Percentiles rank a stretch among this genome's conserved stretches.
phyloP scores from a whole-genome alignment of 2,113 vertebrate species.

The Chaetodon trifascialis region DNA sequence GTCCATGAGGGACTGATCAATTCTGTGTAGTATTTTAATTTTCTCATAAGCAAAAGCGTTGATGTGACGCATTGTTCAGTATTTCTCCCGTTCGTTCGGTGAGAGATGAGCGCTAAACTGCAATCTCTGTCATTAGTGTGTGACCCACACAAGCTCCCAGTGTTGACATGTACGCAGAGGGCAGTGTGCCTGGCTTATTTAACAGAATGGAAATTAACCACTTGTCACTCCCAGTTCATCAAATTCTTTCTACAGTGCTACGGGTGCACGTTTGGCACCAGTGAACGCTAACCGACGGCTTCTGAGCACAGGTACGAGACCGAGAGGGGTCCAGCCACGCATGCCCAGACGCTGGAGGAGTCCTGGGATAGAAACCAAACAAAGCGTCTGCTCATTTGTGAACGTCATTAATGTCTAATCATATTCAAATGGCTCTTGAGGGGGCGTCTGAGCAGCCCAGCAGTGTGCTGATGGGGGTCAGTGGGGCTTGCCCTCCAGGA shows the following conservation, averaged over 20 bases:
- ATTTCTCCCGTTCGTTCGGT: not conserved
- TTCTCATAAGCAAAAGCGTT: not conserved
- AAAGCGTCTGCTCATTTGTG: conserved; percentile 56
- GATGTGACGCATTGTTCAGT: not conserved
- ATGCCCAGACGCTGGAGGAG: conserved; percentile 20
- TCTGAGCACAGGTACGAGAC: not conserved
- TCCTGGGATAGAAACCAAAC: conserved; percentile 28
- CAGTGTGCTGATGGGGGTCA: conserved; percentile 58
- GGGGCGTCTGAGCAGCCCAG: conserved; percentile 45
- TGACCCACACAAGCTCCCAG: conserved; percentile 48
- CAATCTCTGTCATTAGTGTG: conserved; percentile 44
- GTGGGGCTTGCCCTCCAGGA: conserved; percentile 50
- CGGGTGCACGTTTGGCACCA: conserved; percentile 24
- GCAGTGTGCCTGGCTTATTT: conserved; percentile 63
- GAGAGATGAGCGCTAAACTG: conserved; percentile 29
- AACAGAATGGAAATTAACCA: conserved; percentile 56
- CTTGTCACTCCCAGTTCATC: conserved; percentile 39
- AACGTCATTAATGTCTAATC: conserved; percentile 68
- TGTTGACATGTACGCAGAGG: conserved; percentile 80
- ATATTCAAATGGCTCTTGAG: conserved; percentile 62
- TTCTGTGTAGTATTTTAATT: not conserved
- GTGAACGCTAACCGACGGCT: not conserved
- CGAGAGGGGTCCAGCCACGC: not conserved
- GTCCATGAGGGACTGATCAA: not conserved
- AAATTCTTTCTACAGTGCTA: not conserved